Evolutionary conservation across 2,797 vertebrate species (phyloP).

Genomic region (Urophycis tenuis): DNA sequence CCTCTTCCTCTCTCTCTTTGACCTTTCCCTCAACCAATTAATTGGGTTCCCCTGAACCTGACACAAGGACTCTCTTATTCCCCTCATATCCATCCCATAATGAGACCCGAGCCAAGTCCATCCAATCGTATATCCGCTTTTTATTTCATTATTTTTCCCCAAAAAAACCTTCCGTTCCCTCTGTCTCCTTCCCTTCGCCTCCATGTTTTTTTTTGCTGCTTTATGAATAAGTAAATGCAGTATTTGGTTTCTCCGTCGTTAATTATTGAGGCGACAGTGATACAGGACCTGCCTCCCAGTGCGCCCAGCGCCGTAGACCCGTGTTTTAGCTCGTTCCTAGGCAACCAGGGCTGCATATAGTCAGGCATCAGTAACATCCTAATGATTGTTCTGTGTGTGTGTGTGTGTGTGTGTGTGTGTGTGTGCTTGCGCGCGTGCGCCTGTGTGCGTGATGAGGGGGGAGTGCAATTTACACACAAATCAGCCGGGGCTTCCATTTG

Average conservation of each 20-base stretch:
- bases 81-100: slow-evolving; percentile 31
- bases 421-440: slow-evolving; percentile 42
- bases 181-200: slow-evolving; percentile 18
- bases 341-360: slow-evolving; percentile 72
- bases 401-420: too few relatives aligned
- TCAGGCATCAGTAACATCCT: slow-evolving; percentile 76
- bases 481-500: slow-evolving; percentile 60
- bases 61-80: slow-evolving; percentile 36
- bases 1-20: slow-evolving; percentile 27
- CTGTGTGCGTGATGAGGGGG: slow-evolving; percentile 61
- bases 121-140: slow-evolving; percentile 35
- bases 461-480: slow-evolving; percentile 71
- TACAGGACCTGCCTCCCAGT: slow-evolving; percentile 72
- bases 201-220: slow-evolving; percentile 53
- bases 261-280: slow-evolving; percentile 79
- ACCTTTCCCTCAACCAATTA: slow-evolving; percentile 33
- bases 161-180: slow-evolving; percentile 5
- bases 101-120: slow-evolving; percentile 17
- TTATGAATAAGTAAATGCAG: slow-evolving; percentile 75
- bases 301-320: slow-evolving; percentile 65
- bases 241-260: slow-evolving; percentile 74
- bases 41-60: slow-evolving; percentile 27
- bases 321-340: slow-evolving; percentile 73
- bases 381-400: slow-evolving; percentile 66
- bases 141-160: slow-evolving; percentile 49